Evolutionary conservation across 1,140 invertebrate genomes (phyloP), one percentile per base, ranked within the genome.

Genomic region (Drosophila simulans): DNA sequence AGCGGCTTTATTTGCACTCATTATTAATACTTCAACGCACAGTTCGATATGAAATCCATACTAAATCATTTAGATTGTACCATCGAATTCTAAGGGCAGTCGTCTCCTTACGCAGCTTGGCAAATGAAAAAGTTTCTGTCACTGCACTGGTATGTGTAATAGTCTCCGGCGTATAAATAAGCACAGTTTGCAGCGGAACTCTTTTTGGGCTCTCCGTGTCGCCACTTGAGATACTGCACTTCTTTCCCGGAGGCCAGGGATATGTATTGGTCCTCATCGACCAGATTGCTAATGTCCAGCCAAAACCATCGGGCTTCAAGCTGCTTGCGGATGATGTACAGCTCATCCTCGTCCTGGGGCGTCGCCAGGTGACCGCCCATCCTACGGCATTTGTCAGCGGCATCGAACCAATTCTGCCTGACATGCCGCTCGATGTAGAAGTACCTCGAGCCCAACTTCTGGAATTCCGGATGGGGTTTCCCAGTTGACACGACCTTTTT

Each of bases 361-460:
- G n/a, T 2, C n/a, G 48, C 48, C n/a, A 51, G 27, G n/a, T 51
- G 48, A 5, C 48, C 48, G 8, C 48, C 48, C 27, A 51, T 51
- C 48, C 15, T n/a, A 10, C 48, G 48, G 8, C 48, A 51, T 17
- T 15, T 51, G 0, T 4, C 4, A 3, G 25, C n/a, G 25, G 48
- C 27, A 15, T 7, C n/a, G n/a, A 51, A 51, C 48, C 48, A 51
- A 51, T 51, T 27, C 25, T 11, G 5, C 25, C 8, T 31, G 7
- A 51, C n/a, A 11, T 51, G 3, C 7, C 8, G 11, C 4, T 51
- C 48, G 48, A 51, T 17, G 25, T 51, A 51, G 11, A 51, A 51
- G n/a, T 34, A 17, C 48, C 48, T 51, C 8, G 48, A 51, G 8
- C 48, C 48, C 8, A 51, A 5, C 13, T 31, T 51, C 27, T 34